These are phyloP conservation scores for Ornithoptera priamus DNA, from an alignment of 2,888 invertebrate genomes.

Conservation along the genomic window DNA sequence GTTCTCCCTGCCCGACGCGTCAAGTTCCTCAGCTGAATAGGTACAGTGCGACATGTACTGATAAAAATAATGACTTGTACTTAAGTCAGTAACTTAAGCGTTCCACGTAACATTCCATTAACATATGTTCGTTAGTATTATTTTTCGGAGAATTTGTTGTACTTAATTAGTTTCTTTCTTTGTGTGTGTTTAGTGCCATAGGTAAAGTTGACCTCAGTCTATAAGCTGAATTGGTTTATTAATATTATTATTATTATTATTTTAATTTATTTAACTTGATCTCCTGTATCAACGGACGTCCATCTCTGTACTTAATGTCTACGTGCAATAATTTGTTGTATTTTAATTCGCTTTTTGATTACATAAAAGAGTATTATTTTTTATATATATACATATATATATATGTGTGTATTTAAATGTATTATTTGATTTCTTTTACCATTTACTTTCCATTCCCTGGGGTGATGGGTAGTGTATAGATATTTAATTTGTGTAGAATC, in stretches of 20 bases:
- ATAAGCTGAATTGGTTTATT: neutral
- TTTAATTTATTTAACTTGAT: conserved; percentile 41
- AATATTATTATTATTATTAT: neutral
- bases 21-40: too few relatives aligned
- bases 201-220: conserved; percentile 41
- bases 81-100: too few relatives aligned
- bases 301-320: conserved; percentile 42
- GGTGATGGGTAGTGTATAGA: conserved; percentile 61
- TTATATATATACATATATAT: conserved; percentile 12
- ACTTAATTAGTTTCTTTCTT: conserved; percentile 23
- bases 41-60: too few relatives aligned
- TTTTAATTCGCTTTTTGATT: conserved; percentile 28
- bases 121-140: conserved; percentile 35
- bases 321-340: conserved; percentile 27
- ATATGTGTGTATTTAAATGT: neutral
- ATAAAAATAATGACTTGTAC: too few relatives aligned
- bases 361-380: conserved; percentile 24
- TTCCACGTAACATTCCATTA: conserved; percentile 42
- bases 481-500: conserved; percentile 50
- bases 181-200: conserved; percentile 65
- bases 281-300: conserved; percentile 49
- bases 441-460: conserved; percentile 40
- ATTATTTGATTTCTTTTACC: conserved; percentile 38
- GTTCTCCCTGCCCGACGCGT: too few relatives aligned
- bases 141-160: conserved; percentile 34